Evolutionary conservation across 2,888 invertebrate genomes (phyloP).

Genomic region (Alloscopus bannaensis): DNA sequence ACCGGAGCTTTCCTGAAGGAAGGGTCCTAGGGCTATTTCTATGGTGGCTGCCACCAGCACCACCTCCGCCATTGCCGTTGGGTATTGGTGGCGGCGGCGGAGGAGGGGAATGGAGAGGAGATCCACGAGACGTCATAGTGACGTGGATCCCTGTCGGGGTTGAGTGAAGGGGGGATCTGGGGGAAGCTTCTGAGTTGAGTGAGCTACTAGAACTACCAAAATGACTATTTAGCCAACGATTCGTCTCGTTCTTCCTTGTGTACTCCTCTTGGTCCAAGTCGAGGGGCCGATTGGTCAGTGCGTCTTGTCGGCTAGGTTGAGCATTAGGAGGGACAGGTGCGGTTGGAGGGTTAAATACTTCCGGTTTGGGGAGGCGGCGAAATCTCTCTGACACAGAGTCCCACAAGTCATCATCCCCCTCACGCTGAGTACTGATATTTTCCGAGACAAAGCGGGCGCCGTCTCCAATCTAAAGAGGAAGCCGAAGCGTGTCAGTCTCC

Average conservation of each 20-base stretch:
- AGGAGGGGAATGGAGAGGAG: slow-evolving; percentile 68
- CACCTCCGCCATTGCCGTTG: slow-evolving; percentile 9
- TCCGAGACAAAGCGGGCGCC: slow-evolving; percentile 89
- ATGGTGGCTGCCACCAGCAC: slow-evolving; percentile 12
- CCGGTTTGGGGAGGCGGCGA: slow-evolving; percentile 75
- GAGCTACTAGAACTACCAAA: slow-evolving; percentile 80
- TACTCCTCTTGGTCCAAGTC: slow-evolving; percentile 93
- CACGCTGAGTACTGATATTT: slow-evolving; percentile 86
- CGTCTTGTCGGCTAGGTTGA: slow-evolving; percentile 77
- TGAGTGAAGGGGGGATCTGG: slow-evolving; percentile 69
- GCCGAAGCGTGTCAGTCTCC: slow-evolving; percentile 9
- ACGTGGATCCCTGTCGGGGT: slow-evolving; percentile 73
- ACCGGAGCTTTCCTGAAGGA: slow-evolving; percentile 44
- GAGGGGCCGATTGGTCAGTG: slow-evolving; percentile 86
- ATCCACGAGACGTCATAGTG: slow-evolving; percentile 72
- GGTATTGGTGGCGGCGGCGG: slow-evolving; percentile 66
- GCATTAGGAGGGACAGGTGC: slow-evolving; percentile 60
- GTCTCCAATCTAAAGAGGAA: slow-evolving; percentile 79
- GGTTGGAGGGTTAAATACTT: slow-evolving; percentile 45
- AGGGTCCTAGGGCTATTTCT: slow-evolving; percentile 47
- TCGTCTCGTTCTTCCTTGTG: slow-evolving; percentile 91
- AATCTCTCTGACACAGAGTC: slow-evolving; percentile 87
- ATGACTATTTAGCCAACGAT: slow-evolving; percentile 93
- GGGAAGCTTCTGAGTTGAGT: slow-evolving; percentile 70
- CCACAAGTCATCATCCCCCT: slow-evolving; percentile 83